Evolutionary conservation across 2,888 invertebrate species (phyloP).

Genomic region (Anthrax anthrax): DNA sequence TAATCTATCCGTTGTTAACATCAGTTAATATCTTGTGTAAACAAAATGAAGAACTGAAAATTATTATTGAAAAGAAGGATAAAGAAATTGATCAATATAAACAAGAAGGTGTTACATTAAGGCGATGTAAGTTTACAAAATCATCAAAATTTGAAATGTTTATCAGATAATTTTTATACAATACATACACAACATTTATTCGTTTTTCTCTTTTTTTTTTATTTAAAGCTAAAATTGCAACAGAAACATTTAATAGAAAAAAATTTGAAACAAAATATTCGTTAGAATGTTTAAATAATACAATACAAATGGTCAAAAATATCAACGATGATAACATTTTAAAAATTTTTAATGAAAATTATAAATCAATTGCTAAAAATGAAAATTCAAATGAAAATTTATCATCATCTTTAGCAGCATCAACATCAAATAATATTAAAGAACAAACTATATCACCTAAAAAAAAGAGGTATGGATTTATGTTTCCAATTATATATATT

Average conservation of each 20-base stretch:
- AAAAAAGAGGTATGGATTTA: not conserved
- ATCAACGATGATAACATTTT: not conserved
- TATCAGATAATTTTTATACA: not conserved
- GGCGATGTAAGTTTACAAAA: slow-evolving; percentile 18
- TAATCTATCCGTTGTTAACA: slow-evolving; percentile 16
- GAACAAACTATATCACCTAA: not conserved
- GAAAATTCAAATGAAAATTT: not conserved
- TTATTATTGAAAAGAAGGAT: slow-evolving; percentile 23
- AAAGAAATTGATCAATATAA: slow-evolving; percentile 25
- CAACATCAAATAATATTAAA: not conserved
- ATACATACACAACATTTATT: not conserved
- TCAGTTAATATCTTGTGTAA: slow-evolving; percentile 14
- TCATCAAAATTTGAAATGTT: not conserved
- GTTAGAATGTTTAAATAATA: not conserved
- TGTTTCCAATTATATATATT: too few relatives aligned
- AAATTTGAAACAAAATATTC: not conserved
- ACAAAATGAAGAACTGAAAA: slow-evolving; percentile 17
- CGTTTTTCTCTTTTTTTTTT: not conserved
- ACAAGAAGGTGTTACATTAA: slow-evolving; percentile 21
- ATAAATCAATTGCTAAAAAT: too few relatives aligned
- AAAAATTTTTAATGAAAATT: too few relatives aligned
- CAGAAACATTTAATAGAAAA: not conserved
- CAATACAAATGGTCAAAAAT: not conserved
- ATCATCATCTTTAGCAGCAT: not conserved
- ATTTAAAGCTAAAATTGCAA: slow-evolving; percentile 2